Evolutionary conservation across 1,140 invertebrate genomes (phyloP).

Genomic region (Papilio aristodemus): DNA sequence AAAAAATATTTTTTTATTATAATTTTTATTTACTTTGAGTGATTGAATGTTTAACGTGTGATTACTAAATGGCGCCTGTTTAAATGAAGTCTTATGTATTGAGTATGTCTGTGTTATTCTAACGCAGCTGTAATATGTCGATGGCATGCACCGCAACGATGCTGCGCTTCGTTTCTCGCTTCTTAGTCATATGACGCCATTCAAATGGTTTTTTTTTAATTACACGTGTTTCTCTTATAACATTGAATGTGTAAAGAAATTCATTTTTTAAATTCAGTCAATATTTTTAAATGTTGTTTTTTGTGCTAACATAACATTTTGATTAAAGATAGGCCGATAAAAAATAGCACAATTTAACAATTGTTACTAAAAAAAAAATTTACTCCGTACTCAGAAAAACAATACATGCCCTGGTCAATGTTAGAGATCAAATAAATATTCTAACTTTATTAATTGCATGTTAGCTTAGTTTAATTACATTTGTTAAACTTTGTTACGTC

Average conservation of each 20-base stretch:
- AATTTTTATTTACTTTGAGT: neutral
- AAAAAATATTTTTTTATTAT: neutral
- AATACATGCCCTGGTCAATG: neutral
- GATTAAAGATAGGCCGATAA: no score
- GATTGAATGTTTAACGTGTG: neutral
- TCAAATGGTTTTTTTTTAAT: conserved; percentile 31
- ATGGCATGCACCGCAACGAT: conserved; percentile 29
- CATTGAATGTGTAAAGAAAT: neutral
- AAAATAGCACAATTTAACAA: no score
- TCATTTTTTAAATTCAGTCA: no score
- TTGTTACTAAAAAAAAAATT: no score
- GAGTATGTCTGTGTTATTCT: conserved; percentile 26
- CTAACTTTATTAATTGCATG: neutral
- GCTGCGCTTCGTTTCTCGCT: conserved; percentile 12
- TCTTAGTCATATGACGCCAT: conserved; percentile 28
- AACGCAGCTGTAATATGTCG: conserved; percentile 16
- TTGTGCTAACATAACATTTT: no score
- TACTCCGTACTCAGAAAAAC: no score
- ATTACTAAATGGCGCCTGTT: conserved; percentile 11
- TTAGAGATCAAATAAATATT: neutral
- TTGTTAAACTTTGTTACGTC: no score
- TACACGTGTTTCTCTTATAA: conserved; percentile 13
- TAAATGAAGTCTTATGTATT: conserved; percentile 14
- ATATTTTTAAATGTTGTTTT: no score
- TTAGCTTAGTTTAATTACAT: neutral